Base-by-base conservation (phyloP, 2,797 vertebrate genomes). In the Amphiprion clarkii region DNA sequence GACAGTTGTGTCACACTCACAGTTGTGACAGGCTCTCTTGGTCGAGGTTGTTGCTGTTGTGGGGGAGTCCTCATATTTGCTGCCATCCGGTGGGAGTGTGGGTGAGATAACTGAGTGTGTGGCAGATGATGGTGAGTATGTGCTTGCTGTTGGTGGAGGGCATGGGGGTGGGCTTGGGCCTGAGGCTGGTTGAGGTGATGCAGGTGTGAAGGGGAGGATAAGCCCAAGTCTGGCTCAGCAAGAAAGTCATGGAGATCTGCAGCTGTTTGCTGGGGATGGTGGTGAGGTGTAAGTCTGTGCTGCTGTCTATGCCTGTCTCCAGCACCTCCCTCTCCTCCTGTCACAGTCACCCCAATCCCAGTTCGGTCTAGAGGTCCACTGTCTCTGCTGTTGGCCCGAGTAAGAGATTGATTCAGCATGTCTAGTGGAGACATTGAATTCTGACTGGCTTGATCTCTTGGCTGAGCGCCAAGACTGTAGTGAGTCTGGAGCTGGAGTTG, bases 401-500 rank as follows among this genome's bases (percentile, higher is more conserved):
- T 93, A 39, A 95, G 89, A 64, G 94, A 92, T 21, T 92, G 94
- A 67, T 95, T 94, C 14, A 96, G 82, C 91, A 96, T 92, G 2
- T 94, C 94, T 5, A 96, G 89, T 0, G 93, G 89, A 75, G 89
- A 94, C 67, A 94, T 93, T 4, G 95, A 94, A 80, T 92, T 95
- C 84, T 93, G 94, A 80, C 48, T 90, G 67, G 84, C 65, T 60
- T 93, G 92, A 79, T 95, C 92, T 84, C 87, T 88, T 55, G 64
- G 53, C 61, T 91, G 93, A 57, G 85, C 25, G 63, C 89, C 91
- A 42, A 89, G 92, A 36, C 77, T 91, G 76, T 94, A 95, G 62
- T 95, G 94, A 36, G 93, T 94, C 39, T 96, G 96, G 0, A 96
- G 94, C 70, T 95, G 94, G 54, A 96, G 92, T 78, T 95, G 95